Base-by-base conservation (phyloP, 2,888 invertebrate species). In the Melipona beecheii region DNA sequence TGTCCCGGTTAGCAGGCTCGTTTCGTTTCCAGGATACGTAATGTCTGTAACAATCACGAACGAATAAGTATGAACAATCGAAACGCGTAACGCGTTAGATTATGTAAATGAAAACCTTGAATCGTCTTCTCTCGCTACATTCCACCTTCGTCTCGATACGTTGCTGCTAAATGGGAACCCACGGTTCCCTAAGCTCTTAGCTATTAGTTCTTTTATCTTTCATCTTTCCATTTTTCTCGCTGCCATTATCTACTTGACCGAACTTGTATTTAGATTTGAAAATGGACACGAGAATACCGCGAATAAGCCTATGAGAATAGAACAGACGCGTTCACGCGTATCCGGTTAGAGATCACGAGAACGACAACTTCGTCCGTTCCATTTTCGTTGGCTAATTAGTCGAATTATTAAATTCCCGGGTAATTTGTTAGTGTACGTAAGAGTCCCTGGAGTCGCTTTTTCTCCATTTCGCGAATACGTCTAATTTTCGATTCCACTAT, bases 21-120 rank as follows among this genome's bases (percentile, higher is more conserved):
- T 84, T 65, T 73, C 70, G 79, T 90, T 91, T 86, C 86, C 89
- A 84, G 90, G 83, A 87, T 90, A 86, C 64, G 89, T n/a, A n/a
- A n/a, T n/a, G n/a, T n/a, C 92, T 92, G 90, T 56, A 92, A 91
- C 87, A 76, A 71, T 70, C 27, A 24, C 17, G 78, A 85, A 17
- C 17, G 27, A 27, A 60, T 75, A 88, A 88, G 84, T 73, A 69
- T 11, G 62, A 65, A 74, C 19, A 11, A 56, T 31, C 27, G 60
- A 64, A 58, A 75, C 15, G 71, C 56, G 56, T n/a, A 58, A 75
- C 65, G 65, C 72, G 78, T 83, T 69, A 77, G 62, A 54, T 88
- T 87, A 87, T 70, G 80, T 83, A 85, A 86, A 62, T 27, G 43
- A 56, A 36, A 68, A 75, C 83, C 81, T 81, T 84, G 83, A 52